Base-by-base conservation (phyloP, 2,888 invertebrate species). In the Lottia scabra region DNA sequence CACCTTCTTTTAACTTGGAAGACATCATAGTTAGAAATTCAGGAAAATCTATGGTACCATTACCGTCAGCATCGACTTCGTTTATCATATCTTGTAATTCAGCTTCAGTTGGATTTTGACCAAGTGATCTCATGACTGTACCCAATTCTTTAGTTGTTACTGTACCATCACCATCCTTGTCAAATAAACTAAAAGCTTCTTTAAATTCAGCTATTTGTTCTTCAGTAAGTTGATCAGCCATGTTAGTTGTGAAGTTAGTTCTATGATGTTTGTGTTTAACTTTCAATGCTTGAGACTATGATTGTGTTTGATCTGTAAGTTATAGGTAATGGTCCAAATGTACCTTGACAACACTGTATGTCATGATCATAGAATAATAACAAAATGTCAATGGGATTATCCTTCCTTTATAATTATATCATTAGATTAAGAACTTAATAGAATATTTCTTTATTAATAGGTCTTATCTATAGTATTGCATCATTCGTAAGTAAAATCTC, bases 71-170 rank as follows among this genome's bases (percentile, higher is more conserved):
- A 92, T 99, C 99, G 88, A 99, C 98, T 93, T 99, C 98, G 92
- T 99, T 99, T 93, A 99, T 99, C 98, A 99, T 99, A 91, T 99
- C 98, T 92, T 98, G 98, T 83, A 99, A 93, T 91, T 99, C 98
- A 76, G 98, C 98, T 92, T 99, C 98, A 91, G 98, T 98, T 91
- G 98, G 98, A 92, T 98, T 99, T 92, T 99, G 98, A 88, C 98
- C 98, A 90, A 99, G 93, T 84, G 98, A 98, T 90, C 98, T 92
- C 97, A 98, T 98, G 86, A 99, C 98, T 89, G 98, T 98, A 89
- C 99, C 98, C 93, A 99, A 93, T 93, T 99, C 98, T 93, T 98
- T 98, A 91, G 98, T 98, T 89, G 98, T 99, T 92, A 99, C 98
- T 91, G 97, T 98, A 91, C 98, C 98, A 92, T 99, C 98, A 82